Conservation (phyloP, 2,797 vertebrate genomes). For the Enteromius thamalakanensis region DNA sequence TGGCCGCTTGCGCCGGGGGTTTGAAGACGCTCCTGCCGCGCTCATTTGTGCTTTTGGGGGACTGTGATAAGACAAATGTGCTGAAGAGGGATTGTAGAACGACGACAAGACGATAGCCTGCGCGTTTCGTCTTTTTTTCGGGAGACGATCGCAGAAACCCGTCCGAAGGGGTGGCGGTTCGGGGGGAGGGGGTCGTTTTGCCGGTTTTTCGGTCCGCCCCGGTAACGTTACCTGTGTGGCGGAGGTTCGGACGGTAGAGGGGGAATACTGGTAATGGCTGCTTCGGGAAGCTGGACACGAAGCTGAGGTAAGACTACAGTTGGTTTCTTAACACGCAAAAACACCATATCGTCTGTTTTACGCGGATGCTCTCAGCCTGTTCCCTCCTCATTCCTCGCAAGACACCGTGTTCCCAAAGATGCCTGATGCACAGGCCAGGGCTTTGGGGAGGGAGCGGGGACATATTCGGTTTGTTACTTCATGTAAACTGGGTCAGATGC, state of each 20-base stretch:
- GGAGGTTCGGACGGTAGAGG: conserved; percentile 73
- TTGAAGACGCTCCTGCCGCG: conserved; percentile 55
- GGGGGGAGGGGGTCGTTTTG: conserved; percentile 72
- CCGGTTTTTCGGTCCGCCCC: conserved; percentile 61
- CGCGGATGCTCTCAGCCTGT: conserved; percentile 10
- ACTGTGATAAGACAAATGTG: conserved; percentile 44
- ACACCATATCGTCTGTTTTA: neutral
- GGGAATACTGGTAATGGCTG: conserved; percentile 82
- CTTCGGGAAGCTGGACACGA: conserved; percentile 79
- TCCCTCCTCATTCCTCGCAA: conserved; percentile 24
- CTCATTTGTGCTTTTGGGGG: conserved; percentile 42
- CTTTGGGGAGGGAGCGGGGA: conserved; percentile 37
- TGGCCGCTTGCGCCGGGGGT: conserved; percentile 44
- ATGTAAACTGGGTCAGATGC: conserved; percentile 53
- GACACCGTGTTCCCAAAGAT: conserved; percentile 46
- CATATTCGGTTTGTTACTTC: conserved; percentile 46
- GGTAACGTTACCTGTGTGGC: conserved; percentile 60
- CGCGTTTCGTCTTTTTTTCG: conserved; percentile 49
- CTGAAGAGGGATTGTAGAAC: conserved; percentile 46
- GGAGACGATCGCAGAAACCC: conserved; percentile 64
- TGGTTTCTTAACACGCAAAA: conserved; percentile 37
- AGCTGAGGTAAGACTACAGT: conserved; percentile 79
- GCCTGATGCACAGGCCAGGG: conserved; percentile 57
- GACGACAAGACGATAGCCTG: conserved; percentile 28
- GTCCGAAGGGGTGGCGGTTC: conserved; percentile 69